These are phyloP conservation scores for Sussaba pulchella DNA, from an alignment of 2,888 invertebrate species.

Conservation along the genomic window DNA sequence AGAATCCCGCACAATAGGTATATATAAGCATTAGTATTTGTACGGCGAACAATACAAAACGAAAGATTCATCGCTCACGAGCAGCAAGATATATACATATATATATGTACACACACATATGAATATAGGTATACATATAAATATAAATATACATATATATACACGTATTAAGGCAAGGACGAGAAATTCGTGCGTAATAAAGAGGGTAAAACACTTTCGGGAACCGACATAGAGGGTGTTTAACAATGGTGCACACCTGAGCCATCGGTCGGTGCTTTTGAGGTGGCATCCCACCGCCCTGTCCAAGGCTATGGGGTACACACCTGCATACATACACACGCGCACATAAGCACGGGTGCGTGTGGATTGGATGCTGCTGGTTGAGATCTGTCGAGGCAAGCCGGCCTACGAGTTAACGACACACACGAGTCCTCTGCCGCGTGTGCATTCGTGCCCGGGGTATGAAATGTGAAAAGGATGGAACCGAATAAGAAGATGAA, in stretches of 20 bases:
- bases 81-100: background rate
- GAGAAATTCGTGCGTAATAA: slow-evolving; percentile 75
- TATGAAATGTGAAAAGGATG: slow-evolving; percentile 78
- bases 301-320: slow-evolving; percentile 37
- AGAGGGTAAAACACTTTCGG: slow-evolving; percentile 76
- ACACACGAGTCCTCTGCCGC: slow-evolving; percentile 33
- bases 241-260: slow-evolving; percentile 82
- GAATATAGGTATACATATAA: background rate
- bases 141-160: slow-evolving; percentile 10
- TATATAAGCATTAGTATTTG: slow-evolving; percentile 15
- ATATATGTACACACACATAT: slow-evolving; percentile 3
- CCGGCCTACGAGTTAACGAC: slow-evolving; percentile 38
- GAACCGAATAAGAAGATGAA: slow-evolving; percentile 66
- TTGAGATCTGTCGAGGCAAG: slow-evolving; percentile 45
- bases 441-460: slow-evolving; percentile 56
- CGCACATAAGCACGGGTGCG: background rate
- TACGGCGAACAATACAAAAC: slow-evolving; percentile 24
- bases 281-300: slow-evolving; percentile 71
- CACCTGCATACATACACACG: background rate
- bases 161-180: slow-evolving; percentile 33
- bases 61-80: slow-evolving; percentile 43
- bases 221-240: slow-evolving; percentile 63
- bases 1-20: slow-evolving; percentile 13
- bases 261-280: slow-evolving; percentile 78
- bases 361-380: slow-evolving; percentile 25